Base-by-base conservation (phyloP, 2,797 vertebrate genomes). In the Erethizon dorsatum region DNA sequence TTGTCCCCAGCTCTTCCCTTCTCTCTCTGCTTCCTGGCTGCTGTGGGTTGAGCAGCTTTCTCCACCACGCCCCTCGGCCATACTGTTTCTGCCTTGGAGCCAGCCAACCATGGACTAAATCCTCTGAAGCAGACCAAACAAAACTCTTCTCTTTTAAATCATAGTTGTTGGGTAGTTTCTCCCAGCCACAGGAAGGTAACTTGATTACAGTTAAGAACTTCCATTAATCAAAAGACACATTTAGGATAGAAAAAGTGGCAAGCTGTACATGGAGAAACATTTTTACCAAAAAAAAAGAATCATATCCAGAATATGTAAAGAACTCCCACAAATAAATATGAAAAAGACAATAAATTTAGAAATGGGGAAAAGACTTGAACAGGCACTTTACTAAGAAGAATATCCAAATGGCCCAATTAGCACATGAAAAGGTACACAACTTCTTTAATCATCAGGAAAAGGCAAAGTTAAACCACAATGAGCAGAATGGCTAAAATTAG, bases 321-420 rank as follows among this genome's bases (percentile, higher is more conserved):
- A 87, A 37, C 8, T 47, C 37, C 22, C 50, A 63, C 18, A 94
- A 84, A 90, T 90, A 91, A 93, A 85, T 63, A 84, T 8, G 33
- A 78, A 94, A 96, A 90, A 67, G n/a, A 78, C 37, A 91, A 83
- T 67, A 47, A 94, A 79, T 96, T 93, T 88, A 93, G 45, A 96
- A 96, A 63, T 56, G 77, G 14, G 4, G 28, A 56, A 84, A 91
- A 95, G 31, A 90, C 18, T 67, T 95, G 14, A 96, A 86, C 0
- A 41, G 41, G 57, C 11, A 83, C 56, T 92, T 96, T 87, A 75
- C 79, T 92, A 91, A 93, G 93, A 8, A 86, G 5, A 93, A 65
- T 93, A 82, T 89, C 57, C 77, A 96, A 84, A 78, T 91, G n/a
- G 14, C 24, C 41, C 56, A 47, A 73, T 52, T 85, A 87, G 33